Evolutionary conservation across 2,797 vertebrate genomes (phyloP), one percentile per base, ranked within the genome.

Genomic region (Pristis pectinata): DNA sequence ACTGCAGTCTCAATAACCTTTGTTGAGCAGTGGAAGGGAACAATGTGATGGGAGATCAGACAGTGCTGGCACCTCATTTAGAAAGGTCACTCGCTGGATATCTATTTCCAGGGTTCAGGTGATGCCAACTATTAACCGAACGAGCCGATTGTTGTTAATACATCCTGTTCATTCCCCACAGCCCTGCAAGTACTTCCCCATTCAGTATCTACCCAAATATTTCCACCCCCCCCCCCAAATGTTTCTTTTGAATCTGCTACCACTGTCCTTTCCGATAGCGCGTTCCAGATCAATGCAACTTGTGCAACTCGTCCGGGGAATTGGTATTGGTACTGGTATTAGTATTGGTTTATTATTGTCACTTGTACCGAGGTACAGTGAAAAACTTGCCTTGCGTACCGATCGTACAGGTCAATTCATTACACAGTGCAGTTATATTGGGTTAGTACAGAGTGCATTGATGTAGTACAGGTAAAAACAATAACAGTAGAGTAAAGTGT

Each of bases 1-100:
- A 13, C 49, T 67, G 4, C 72, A 10, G 41, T 94, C 44, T 74
- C 44, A 76, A n/a, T 94, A 76, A 94, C 92, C 92, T 94, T 94
- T 94, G 91, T 19, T 6, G 67, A 49, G 3, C 44, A 15, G 92
- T 37, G 53, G 67, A 49, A 61, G 70, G 44, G 37, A 49, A 34
- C 44, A 6, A 74, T 53, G 44, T 94, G 92, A 76, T 53, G 24
- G 13, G 92, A 76, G 72, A 76, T 94, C 72, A 94, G 34, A 30
- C 15, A 72, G 70, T n/a, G 22, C 70, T 17, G 70, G 44, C 49
- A 30, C 44, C 92, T 94, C 3, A 53, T 94, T 76, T 53, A 9
- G 44, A 56, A 76, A 94, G 92, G 92, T 94, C 92, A 94, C 7
- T 49, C 27, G 22, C 70, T 2, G 24, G 30, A 34, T 72, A 49